phyloP scores from a whole-genome alignment of 2,888 invertebrate species.

The Harpalus rubripes region DNA sequence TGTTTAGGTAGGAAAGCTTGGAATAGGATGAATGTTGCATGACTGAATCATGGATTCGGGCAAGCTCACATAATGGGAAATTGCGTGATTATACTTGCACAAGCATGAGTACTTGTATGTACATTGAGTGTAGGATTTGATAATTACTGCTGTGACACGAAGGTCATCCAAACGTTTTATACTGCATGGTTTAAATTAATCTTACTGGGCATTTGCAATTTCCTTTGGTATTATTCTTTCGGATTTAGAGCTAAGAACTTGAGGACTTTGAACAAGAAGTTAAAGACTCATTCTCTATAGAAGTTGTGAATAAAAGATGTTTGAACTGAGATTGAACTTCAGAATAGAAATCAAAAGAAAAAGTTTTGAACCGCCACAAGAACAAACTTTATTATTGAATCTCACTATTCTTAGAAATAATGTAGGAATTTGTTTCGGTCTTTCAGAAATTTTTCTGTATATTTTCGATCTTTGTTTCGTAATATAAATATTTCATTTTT shows the following conservation, averaged over 20 bases:
- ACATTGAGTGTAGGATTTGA: no score
- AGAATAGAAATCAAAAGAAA: background rate
- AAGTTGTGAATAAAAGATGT: background rate
- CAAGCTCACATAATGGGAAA: no score
- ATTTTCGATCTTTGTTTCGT: background rate
- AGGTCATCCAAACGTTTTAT: no score
- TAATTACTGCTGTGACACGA: no score
- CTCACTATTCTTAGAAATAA: background rate
- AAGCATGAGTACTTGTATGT: no score
- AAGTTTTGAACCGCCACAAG: background rate
- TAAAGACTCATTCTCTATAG: background rate
- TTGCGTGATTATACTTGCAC: no score
- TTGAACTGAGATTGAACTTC: background rate
- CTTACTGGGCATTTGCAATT: background rate
- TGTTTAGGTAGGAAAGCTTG: no score
- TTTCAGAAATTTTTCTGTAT: background rate
- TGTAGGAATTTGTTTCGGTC: background rate
- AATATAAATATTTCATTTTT: no score
- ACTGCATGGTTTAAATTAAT: background rate
- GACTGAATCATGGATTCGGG: no score
- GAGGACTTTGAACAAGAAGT: background rate
- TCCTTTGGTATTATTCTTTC: background rate
- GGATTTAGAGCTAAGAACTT: background rate
- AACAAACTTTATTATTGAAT: background rate
- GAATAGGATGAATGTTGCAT: no score